Percentiles rank a stretch among this genome's conserved stretches.
phyloP scores from a whole-genome alignment of 2,888 invertebrate genomes.

The Molanna angustata region DNA sequence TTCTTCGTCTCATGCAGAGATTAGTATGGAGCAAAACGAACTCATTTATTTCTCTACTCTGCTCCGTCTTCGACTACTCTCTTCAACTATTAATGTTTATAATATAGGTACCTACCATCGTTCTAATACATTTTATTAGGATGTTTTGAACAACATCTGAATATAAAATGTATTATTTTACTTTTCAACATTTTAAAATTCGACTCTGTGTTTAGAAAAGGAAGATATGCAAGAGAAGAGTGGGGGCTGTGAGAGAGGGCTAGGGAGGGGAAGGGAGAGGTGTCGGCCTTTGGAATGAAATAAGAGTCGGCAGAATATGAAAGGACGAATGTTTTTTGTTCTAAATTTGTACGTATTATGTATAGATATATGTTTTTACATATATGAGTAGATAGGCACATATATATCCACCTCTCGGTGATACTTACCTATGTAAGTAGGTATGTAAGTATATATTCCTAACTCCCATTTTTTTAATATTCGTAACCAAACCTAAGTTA shows the following conservation, averaged over 20 bases:
- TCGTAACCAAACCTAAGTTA: too few relatives aligned
- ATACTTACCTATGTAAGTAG: neutral
- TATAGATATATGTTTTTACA: neutral
- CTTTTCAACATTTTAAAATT: too few relatives aligned
- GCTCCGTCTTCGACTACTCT: too few relatives aligned
- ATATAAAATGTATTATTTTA: too few relatives aligned
- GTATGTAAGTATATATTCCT: neutral
- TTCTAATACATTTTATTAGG: too few relatives aligned
- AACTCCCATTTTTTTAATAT: neutral
- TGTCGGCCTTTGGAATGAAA: conserved; percentile 31
- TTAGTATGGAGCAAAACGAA: too few relatives aligned
- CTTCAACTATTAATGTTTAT: too few relatives aligned
- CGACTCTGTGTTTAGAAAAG: too few relatives aligned
- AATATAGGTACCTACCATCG: too few relatives aligned
- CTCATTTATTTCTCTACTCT: too few relatives aligned
- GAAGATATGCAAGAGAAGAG: neutral
- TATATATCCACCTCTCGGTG: neutral
- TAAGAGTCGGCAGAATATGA: conserved; percentile 22
- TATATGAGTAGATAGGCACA: neutral
- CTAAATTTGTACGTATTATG: conserved; percentile 1
- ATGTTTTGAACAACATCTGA: too few relatives aligned
- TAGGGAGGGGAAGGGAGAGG: conserved; percentile 11
- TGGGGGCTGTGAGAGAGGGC: conserved; percentile 5
- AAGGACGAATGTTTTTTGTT: conserved; percentile 21
- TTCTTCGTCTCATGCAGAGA: too few relatives aligned